A percentile compares a stretch with the other conserved stretches of the same genome.
Evolutionary conservation across 2,797 vertebrate genomes (phyloP).

Genomic region (Acipenser transmontanus): DNA sequence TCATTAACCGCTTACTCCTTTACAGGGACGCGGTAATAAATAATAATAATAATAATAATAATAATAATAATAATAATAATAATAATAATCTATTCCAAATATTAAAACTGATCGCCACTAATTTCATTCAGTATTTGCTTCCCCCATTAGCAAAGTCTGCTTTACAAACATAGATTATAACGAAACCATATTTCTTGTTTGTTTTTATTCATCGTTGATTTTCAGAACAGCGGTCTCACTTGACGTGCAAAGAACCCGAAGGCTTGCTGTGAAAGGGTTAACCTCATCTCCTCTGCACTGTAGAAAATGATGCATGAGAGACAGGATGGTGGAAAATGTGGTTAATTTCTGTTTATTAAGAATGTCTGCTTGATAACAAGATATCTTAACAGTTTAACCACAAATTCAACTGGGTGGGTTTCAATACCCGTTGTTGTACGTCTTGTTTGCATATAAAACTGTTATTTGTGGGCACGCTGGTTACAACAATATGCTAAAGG

Average conservation of each 20-base stretch:
- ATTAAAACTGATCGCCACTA: not conserved
- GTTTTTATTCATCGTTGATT: no score
- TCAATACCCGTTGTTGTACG: slow-evolving; percentile 14
- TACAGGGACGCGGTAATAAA: no score
- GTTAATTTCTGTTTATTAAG: slow-evolving; percentile 10
- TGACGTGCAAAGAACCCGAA: not conserved
- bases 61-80: no score
- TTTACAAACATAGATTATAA: not conserved
- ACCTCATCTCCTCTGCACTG: not conserved
- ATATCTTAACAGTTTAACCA: slow-evolving; percentile 23
- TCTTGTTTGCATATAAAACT: slow-evolving; percentile 12
- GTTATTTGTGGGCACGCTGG: slow-evolving; percentile 24
- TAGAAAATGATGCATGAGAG: not conserved
- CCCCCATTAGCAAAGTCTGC: not conserved
- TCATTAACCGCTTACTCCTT: no score
- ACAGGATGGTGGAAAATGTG: slow-evolving; percentile 21
- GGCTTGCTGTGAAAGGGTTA: not conserved
- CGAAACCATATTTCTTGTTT: not conserved
- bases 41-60: no score
- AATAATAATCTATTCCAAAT: not conserved
- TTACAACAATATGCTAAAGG: slow-evolving; percentile 3
- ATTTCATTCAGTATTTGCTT: not conserved
- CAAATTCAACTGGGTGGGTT: slow-evolving; percentile 23
- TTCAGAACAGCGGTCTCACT: no score
- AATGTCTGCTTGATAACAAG: slow-evolving; percentile 21